phyloP scores from a whole-genome alignment of 2,797 vertebrate genomes.

The Acipenser transmontanus region DNA sequence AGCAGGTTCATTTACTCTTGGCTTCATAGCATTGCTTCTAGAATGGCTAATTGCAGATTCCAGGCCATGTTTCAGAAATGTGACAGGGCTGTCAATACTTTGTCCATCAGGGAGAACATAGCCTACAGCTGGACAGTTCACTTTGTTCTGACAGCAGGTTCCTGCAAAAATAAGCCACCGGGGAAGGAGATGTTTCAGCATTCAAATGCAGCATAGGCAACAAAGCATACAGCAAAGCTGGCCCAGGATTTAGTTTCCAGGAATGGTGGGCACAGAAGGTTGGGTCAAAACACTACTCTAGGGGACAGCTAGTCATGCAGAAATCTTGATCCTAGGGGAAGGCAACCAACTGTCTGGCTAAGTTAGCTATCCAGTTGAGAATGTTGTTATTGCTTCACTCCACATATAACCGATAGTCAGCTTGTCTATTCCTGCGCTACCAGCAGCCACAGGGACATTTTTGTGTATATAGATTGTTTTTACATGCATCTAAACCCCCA shows the following conservation, averaged over 20 bases:
- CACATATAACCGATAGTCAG: too few species aligned
- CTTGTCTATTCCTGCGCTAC: too few species aligned
- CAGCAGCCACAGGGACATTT: too few species aligned
- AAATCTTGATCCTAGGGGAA: slow-evolving; percentile 7
- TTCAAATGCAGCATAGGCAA: neutral
- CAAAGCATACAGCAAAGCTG: neutral
- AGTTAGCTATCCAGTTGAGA: neutral
- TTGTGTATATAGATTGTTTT: too few species aligned
- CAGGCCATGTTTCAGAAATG: slow-evolving; percentile 37
- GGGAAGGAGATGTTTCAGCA: neutral
- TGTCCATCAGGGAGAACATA: slow-evolving; percentile 40
- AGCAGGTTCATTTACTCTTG: slow-evolving; percentile 7
- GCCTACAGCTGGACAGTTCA: slow-evolving; percentile 16
- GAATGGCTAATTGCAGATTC: slow-evolving; percentile 51
- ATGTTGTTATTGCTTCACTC: neutral
- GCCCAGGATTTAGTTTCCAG: neutral
- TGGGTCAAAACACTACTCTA: slow-evolving; percentile 17
- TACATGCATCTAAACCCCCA: too few species aligned
- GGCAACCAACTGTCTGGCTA: neutral
- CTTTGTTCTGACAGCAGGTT: slow-evolving; percentile 7
- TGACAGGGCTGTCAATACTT: slow-evolving; percentile 50
- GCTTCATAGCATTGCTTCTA: slow-evolving; percentile 17
- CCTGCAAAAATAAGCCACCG: neutral
- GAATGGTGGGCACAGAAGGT: slow-evolving; percentile 3
- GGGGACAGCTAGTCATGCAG: slow-evolving; percentile 10